phyloP scores from a whole-genome alignment of 37 sponge, comb jelly and placozoan species.

The Dysidea cf. avara region DNA sequence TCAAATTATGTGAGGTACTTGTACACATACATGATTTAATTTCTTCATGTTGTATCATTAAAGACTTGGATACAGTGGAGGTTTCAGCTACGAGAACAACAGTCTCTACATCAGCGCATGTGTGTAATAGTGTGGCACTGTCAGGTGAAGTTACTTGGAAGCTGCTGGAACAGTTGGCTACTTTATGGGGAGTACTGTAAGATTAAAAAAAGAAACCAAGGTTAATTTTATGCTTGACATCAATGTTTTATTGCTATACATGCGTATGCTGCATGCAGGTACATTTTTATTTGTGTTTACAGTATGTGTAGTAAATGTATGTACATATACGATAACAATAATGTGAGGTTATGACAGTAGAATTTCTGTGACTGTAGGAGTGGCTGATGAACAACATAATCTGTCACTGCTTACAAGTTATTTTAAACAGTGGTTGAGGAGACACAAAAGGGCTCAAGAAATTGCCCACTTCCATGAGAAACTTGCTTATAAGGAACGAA shows the following conservation, averaged over 20 bases:
- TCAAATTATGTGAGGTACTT: no score
- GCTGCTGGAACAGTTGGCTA: constrained; percentile 20
- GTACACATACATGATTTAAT: neutral
- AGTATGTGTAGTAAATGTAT: no score
- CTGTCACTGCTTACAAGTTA: neutral
- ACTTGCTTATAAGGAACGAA: constrained; percentile 10
- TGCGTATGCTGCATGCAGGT: no score
- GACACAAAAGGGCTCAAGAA: constrained; percentile 7
- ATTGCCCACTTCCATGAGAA: constrained; percentile 38
- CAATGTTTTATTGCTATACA: no score
- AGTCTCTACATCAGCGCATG: neutral
- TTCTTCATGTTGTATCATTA: neutral
- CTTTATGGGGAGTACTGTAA: neutral
- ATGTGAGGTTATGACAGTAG: no score
- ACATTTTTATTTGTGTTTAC: no score
- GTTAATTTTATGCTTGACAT: no score
- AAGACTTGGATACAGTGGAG: constrained; percentile 22
- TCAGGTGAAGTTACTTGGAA: neutral
- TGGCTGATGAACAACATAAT: constrained; percentile 10
- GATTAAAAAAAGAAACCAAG: constrained; percentile 12
- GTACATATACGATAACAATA: no score
- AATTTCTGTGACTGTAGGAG: neutral
- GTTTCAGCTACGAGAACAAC: constrained; percentile 2
- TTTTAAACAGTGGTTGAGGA: constrained; percentile 15
- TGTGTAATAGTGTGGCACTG: neutral